Evolutionary conservation across 2,797 vertebrate genomes (phyloP).

Genomic region (Tapirus indicus): DNA sequence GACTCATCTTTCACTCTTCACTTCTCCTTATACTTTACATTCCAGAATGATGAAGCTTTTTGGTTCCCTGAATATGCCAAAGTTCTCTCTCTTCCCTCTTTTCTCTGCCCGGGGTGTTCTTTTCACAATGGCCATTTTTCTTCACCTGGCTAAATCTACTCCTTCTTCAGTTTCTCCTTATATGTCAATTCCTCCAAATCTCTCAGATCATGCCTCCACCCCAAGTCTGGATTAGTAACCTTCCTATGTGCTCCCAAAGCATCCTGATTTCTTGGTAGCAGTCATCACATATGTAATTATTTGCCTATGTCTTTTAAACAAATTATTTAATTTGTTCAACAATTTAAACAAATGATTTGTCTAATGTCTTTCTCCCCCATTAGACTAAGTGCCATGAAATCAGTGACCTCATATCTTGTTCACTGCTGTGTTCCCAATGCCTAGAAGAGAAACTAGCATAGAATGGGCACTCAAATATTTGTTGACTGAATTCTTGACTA

Average conservation of each 20-base stretch:
- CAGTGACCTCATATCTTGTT: conserved; percentile 8
- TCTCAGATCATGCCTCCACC: background rate
- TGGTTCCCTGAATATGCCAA: background rate
- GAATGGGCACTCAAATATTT: background rate
- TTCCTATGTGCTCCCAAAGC: background rate
- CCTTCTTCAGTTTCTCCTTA: background rate
- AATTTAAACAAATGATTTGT: conserved; percentile 21
- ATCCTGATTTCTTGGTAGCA: background rate
- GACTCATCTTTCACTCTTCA: background rate
- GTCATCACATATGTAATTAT: conserved; percentile 12
- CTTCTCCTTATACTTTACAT: conserved; percentile 21
- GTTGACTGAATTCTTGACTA: conserved; percentile 6
- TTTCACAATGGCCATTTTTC: background rate
- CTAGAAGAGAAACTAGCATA: conserved; percentile 32
- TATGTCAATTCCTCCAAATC: background rate
- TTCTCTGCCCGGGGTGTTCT: conserved; percentile 15
- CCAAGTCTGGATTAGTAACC: background rate
- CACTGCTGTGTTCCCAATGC: background rate
- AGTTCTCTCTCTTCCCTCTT: background rate
- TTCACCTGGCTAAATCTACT: background rate
- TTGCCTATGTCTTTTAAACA: conserved; percentile 4
- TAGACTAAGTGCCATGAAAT: conserved; percentile 4
- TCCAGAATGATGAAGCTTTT: conserved; percentile 19
- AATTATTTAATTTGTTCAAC: conserved; percentile 43
- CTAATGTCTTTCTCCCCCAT: conserved; percentile 53